Evolutionary conservation across 2,113 vertebrate genomes (phyloP).

Genomic region (Mystacornis crossleyi): DNA sequence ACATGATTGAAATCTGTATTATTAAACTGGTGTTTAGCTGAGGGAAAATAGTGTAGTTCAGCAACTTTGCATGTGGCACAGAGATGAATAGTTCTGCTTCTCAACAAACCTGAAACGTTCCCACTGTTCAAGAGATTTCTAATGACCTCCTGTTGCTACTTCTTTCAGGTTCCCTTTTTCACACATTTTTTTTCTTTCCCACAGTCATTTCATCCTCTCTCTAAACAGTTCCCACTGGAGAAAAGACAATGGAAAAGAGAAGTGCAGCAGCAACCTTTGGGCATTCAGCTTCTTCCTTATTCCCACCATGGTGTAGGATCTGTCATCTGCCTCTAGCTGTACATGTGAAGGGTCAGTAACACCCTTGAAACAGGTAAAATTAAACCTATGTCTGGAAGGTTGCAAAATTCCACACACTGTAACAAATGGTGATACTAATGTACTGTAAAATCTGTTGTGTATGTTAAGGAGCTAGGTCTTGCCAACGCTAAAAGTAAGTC

Average conservation of each 20-base stretch:
- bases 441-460: neutral
- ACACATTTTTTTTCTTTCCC: neutral
- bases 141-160: neutral
- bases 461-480: neutral
- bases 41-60: neutral
- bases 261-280: neutral
- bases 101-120: neutral
- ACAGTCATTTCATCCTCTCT: neutral
- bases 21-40: neutral
- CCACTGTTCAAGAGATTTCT: neutral
- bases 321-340: neutral
- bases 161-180: neutral
- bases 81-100: neutral
- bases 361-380: neutral
- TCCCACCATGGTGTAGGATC: neutral
- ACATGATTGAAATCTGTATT: neutral
- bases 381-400: neutral
- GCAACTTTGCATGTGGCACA: neutral
- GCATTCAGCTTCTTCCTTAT: neutral
- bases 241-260: neutral
- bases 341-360: neutral
- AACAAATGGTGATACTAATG: neutral
- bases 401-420: neutral
- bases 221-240: neutral
- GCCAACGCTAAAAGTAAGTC: neutral